Base-by-base conservation (phyloP, 2,888 invertebrate genomes). In the Pardosa pseudoannulata region DNA sequence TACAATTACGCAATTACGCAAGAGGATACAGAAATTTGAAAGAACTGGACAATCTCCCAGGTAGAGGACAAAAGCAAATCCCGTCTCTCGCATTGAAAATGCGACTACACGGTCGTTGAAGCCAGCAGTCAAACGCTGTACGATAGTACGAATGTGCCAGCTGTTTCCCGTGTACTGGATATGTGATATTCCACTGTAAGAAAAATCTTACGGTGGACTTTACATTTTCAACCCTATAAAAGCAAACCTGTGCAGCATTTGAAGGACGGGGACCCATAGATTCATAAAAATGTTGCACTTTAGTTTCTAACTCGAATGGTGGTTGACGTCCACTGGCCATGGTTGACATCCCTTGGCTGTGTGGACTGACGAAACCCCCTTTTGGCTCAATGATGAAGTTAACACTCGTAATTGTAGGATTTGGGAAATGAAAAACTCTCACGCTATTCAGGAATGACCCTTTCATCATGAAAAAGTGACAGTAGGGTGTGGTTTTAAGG, bases 381-480 rank as follows among this genome's bases (percentile, higher is more conserved):
- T 56, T 41, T 71, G 28, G n/a, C 74, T 64, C 39, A 76, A 67
- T 76, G 39, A 28, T 0, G 0, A 67, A 46, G 46, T 67, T 64
- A 76, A 65, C 9, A 67, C 11, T 6, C 11, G 67, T 19, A 41
- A 76, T 39, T 76, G 76, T 65, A 9, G 39, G 41, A 36, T 46
- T 76, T 67, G 67, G 46, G 16, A 29, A 39, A 41, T 0, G 31
- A 9, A 76, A 65, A 39, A 67, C 41, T 28, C 29, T 41, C 46
- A 67, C 31, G 28, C 41, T 39, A 76, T 76, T 46, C 46, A 67
- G 46, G 67, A 67, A 67, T 29, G n/a, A 76, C 41, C 67, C 19
- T 76, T 76, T n/a, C 67, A 76, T 67, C 31, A 29, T 67, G 75
- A 31, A 76, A 76, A 76, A 76, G 76, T 65, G 41, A 76, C 65